Evolutionary conservation across 2,797 vertebrate genomes (phyloP).

Genomic region (Neoniphon sammara): DNA sequence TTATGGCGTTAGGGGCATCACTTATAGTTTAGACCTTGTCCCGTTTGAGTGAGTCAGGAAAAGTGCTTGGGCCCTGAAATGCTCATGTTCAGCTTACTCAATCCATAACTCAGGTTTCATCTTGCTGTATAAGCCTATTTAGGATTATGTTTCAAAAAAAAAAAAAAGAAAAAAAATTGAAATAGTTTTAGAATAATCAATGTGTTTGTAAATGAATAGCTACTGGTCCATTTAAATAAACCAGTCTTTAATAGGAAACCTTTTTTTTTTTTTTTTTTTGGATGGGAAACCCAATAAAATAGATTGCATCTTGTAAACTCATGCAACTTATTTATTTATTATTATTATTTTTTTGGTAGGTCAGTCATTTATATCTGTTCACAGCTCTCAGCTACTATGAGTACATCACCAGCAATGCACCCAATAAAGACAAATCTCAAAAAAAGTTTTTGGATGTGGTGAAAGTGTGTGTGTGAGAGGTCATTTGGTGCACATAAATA

Average conservation of each 20-base stretch:
- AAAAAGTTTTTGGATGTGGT: slow-evolving; percentile 28
- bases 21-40: slow-evolving; percentile 37
- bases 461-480: slow-evolving; percentile 31
- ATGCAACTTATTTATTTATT: too few species aligned
- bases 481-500: slow-evolving; percentile 39
- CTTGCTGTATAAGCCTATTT: too few species aligned
- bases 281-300: too few species aligned
- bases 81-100: background rate
- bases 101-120: slow-evolving; percentile 4
- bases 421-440: slow-evolving; percentile 40
- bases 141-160: too few species aligned
- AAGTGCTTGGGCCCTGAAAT: background rate
- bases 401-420: slow-evolving; percentile 27
- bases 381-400: slow-evolving; percentile 40
- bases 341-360: background rate
- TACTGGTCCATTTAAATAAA: too few species aligned
- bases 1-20: slow-evolving; percentile 52
- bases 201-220: too few species aligned
- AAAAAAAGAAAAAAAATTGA: too few species aligned
- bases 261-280: too few species aligned
- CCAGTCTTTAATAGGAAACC: too few species aligned
- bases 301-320: too few species aligned
- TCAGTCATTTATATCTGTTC: slow-evolving; percentile 17
- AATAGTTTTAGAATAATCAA: too few species aligned
- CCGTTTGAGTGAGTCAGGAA: slow-evolving; percentile 17